Evolutionary conservation across 2,113 vertebrate genomes (phyloP).

Genomic region (Megaceryle torquata): DNA sequence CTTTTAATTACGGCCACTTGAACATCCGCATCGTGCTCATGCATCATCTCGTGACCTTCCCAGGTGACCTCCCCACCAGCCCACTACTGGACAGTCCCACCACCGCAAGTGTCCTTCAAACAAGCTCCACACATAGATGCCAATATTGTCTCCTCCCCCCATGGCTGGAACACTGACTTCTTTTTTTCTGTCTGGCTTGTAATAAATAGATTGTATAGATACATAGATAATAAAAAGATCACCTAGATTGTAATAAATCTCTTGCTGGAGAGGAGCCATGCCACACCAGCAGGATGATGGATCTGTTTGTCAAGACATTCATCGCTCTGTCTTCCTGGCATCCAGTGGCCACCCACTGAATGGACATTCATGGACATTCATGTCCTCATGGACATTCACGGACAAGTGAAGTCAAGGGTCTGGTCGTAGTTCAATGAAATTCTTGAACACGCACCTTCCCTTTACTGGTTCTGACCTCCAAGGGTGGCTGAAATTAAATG

Average conservation of each 20-base stretch:
- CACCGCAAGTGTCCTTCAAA: constrained; percentile 43
- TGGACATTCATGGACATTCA: neutral
- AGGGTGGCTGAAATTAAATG: neutral
- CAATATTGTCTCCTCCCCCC: constrained; percentile 5
- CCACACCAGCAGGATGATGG: neutral
- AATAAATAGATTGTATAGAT: neutral
- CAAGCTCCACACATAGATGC: neutral
- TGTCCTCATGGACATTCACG: neutral
- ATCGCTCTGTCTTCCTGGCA: neutral
- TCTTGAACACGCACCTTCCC: neutral
- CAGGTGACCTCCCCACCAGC: constrained; percentile 65
- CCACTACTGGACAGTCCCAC: constrained; percentile 22
- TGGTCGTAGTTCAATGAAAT: neutral
- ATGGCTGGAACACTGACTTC: constrained; percentile 34
- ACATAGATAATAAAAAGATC: neutral
- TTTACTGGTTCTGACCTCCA: neutral
- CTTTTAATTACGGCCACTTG: constrained; percentile 23
- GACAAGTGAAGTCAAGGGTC: neutral
- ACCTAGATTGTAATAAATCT: neutral
- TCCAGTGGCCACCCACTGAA: accelerated
- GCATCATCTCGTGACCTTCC: constrained; percentile 63
- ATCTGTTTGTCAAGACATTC: neutral
- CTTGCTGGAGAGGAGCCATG: neutral
- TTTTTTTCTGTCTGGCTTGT: constrained; percentile 23
- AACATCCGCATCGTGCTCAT: constrained; percentile 49